phyloP scores from a whole-genome alignment of 2,113 vertebrate species.

The Protobothrops mucrosquamatus region DNA sequence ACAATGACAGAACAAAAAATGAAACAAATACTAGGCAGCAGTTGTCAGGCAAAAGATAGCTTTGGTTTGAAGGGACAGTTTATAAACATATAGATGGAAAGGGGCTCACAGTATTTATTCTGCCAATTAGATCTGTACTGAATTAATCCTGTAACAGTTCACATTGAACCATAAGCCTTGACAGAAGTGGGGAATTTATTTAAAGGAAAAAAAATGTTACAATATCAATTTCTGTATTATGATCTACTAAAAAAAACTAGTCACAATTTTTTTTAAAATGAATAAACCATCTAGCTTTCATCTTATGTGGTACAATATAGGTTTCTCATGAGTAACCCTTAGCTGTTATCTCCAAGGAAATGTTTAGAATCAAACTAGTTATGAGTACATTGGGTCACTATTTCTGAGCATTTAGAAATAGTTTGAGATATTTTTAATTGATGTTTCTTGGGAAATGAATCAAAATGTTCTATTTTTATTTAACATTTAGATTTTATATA shows the following conservation, averaged over 20 bases:
- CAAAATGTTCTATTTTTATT: background rate
- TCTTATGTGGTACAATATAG: background rate
- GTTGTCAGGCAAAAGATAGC: background rate
- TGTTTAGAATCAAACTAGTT: background rate
- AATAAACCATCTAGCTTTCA: background rate
- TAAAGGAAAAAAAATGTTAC: slow-evolving; percentile 6
- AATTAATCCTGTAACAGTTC: background rate
- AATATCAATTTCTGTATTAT: background rate
- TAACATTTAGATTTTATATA: slow-evolving; percentile 1
- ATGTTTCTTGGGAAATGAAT: background rate
- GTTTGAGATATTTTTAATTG: background rate
- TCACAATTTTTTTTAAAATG: background rate
- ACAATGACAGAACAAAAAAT: background rate
- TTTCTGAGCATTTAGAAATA: background rate
- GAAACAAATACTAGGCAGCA: background rate
- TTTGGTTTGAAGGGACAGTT: background rate
- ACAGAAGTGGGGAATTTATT: background rate
- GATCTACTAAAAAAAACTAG: background rate
- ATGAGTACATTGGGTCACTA: background rate
- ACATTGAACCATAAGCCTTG: background rate
- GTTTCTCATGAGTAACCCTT: background rate
- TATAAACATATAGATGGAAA: background rate
- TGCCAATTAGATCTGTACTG: background rate
- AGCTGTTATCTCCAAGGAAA: background rate
- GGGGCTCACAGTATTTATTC: background rate